Base-by-base conservation (phyloP, 2,888 invertebrate genomes). In the Drosophila melanocephala region DNA sequence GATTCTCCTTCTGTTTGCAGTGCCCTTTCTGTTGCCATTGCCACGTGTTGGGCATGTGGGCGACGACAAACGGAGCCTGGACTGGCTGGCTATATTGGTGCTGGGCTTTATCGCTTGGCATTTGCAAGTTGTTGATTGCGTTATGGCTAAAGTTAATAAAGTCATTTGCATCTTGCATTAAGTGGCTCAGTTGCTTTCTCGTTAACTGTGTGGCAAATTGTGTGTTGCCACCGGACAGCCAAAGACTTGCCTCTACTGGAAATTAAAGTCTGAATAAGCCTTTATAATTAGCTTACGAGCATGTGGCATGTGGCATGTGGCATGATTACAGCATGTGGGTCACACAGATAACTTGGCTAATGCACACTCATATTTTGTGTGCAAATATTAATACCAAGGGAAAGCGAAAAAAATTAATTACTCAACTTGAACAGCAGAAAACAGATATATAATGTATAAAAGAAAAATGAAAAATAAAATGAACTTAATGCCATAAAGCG, bases 131-230 rank as follows among this genome's bases (percentile, higher is more conserved):
- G 86, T 84, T 88, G 84, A 86, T 84, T 84, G 86, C 79, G 76
- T 88, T 88, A 81, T 81, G 82, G 79, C 51, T 66, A 79, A 81
- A 87, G 87, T 87, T 87, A 87, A 87, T 89, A 87, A 83, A 87
- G 84, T 79, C 84, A 87, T 87, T 87, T 89, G 84, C 89, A 87
- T 89, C 79, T 79, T 76, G 78, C 77, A 83, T 81, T 87, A 88
- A 87, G 88, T 86, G 80, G 80, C 75, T 87, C 78, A 72, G 77
- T 75, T 69, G 59, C 63, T 58, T 52, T 51, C 51, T 55, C 51
- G 44, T 55, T 53, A 72, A 52, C 73, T 50, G 50, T 47, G 33
- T 37, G 44, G 53, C 32, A 30, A 60, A 30, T 58, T 65, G 57
- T 52, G 26, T 44, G 35, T 33, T 50, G 57, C 42, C 22, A 19